Evolutionary conservation across 2,888 invertebrate species (phyloP).

Genomic region (Phortica magna): DNA sequence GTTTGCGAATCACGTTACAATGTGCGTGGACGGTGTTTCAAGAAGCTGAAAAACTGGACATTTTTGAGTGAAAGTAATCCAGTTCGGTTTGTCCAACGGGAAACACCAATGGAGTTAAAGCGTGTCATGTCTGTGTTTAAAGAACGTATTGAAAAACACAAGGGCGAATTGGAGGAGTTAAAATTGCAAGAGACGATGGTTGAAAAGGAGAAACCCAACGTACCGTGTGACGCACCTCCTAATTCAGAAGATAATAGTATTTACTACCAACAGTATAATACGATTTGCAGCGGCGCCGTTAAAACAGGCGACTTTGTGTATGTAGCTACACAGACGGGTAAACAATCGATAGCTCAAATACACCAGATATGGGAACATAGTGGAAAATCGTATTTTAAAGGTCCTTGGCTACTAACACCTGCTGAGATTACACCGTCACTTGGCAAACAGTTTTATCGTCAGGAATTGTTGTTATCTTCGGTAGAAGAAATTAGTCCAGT

Average conservation of each 20-base stretch:
- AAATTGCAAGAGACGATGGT: slow-evolving; percentile 89
- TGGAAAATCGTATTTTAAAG: slow-evolving; percentile 94
- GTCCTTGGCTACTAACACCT: slow-evolving; percentile 95
- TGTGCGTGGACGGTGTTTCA: slow-evolving; percentile 90
- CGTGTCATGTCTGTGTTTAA: slow-evolving; percentile 96
- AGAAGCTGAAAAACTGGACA: slow-evolving; percentile 93
- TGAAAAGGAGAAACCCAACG: slow-evolving; percentile 93
- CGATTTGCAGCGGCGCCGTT: slow-evolving; percentile 88
- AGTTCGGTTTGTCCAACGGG: slow-evolving; percentile 83
- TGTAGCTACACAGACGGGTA: slow-evolving; percentile 92
- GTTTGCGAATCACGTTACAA: slow-evolving; percentile 98
- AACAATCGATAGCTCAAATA: slow-evolving; percentile 94
- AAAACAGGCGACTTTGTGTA: slow-evolving; percentile 97
- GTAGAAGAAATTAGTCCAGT: slow-evolving; percentile 95
- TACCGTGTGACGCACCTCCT: slow-evolving; percentile 82
- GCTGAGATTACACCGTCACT: slow-evolving; percentile 90
- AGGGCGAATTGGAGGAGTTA: slow-evolving; percentile 91
- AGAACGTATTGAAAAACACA: slow-evolving; percentile 92
- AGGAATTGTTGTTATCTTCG: slow-evolving; percentile 94
- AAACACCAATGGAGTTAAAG: slow-evolving; percentile 88
- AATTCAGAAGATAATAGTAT: slow-evolving; percentile 87
- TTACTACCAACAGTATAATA: slow-evolving; percentile 96
- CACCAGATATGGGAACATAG: slow-evolving; percentile 97
- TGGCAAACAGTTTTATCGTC: slow-evolving; percentile 91
- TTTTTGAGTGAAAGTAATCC: slow-evolving; percentile 81